phyloP scores from a whole-genome alignment of 2,113 vertebrate genomes.

The Ochotona curzoniae region DNA sequence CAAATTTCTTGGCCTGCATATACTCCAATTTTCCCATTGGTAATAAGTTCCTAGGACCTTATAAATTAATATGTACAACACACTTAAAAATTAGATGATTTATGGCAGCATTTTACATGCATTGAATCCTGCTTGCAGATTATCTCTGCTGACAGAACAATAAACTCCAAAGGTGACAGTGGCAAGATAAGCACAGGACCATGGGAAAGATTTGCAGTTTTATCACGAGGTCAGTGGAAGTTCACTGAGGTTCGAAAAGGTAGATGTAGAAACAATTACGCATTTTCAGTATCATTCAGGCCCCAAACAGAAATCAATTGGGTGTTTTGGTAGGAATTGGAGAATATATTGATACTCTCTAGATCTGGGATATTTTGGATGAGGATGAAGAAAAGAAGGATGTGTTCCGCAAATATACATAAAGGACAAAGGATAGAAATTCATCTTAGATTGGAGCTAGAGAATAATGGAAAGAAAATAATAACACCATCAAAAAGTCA shows the following conservation, averaged over 20 bases:
- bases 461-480: not conserved
- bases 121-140: not conserved
- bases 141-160: not conserved
- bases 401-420: not conserved
- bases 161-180: not conserved
- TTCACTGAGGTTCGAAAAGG: not conserved
- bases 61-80: not conserved
- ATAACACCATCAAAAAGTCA: not conserved
- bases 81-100: not conserved
- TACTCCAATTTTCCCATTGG: not conserved
- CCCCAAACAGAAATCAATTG: not conserved
- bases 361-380: not conserved
- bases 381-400: not conserved
- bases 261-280: not conserved
- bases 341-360: not conserved
- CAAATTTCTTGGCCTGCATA: not conserved
- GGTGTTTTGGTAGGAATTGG: not conserved
- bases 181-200: not conserved
- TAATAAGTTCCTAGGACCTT: too few relatives aligned
- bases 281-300: not conserved
- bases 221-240: not conserved
- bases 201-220: not conserved
- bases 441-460: not conserved
- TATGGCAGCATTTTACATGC: not conserved
- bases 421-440: not conserved